Conservation (phyloP, 2,888 invertebrate genomes). For the Biston stratarius region DNA sequence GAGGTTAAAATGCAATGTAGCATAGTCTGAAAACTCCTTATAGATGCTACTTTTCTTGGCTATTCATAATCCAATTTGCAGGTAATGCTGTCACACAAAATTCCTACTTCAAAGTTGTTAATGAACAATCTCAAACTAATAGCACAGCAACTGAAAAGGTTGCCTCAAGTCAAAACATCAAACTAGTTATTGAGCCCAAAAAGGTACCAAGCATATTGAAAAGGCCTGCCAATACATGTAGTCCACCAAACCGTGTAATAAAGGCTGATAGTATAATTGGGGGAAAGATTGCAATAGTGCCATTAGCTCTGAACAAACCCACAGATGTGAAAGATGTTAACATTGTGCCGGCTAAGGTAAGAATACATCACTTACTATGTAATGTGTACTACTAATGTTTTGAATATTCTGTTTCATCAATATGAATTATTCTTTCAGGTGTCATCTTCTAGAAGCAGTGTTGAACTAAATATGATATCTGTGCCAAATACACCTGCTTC, state of each 20-base stretch:
- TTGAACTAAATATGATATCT: conserved; percentile 53
- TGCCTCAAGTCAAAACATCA: conserved; percentile 57
- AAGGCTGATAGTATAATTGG: conserved; percentile 65
- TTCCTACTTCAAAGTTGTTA: conserved; percentile 76
- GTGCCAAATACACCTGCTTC: conserved; percentile 44
- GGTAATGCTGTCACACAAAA: conserved; percentile 63
- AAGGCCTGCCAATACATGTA: conserved; percentile 52
- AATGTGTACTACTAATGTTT: too few relatives aligned
- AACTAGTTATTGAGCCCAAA: conserved; percentile 65
- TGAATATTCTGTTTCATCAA: conserved; percentile 30
- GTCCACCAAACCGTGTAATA: conserved; percentile 55
- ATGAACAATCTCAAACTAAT: conserved; percentile 63
- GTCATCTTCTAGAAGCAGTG: conserved; percentile 59
- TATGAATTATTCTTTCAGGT: conserved; percentile 54
- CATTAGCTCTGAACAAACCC: conserved; percentile 58
- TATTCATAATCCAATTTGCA: conserved; percentile 48
- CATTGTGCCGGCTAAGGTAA: conserved; percentile 57
- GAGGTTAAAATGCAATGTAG: not conserved
- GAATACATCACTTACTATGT: conserved; percentile 15
- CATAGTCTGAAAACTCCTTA: not conserved
- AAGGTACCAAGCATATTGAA: conserved; percentile 68
- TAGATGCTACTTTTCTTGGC: not conserved
- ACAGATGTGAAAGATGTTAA: conserved; percentile 53
- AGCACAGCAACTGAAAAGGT: conserved; percentile 51
- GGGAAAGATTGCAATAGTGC: conserved; percentile 67